Evolutionary conservation across 2,797 vertebrate species (phyloP).

Genomic region (Crenichthys baileyi): DNA sequence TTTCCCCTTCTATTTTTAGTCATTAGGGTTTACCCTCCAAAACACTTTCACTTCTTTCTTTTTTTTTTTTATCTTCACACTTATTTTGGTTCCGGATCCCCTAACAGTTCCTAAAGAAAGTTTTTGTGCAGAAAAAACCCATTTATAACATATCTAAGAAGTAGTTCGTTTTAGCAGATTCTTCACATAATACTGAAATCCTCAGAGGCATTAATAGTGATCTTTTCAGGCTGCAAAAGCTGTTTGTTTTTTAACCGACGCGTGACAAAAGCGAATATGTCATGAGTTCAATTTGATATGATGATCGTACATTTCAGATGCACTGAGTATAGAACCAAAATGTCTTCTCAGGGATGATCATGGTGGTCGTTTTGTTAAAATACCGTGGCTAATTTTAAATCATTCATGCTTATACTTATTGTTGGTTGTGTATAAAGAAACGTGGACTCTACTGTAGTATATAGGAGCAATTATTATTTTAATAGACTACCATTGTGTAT

Average conservation of each 20-base stretch:
- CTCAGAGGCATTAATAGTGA: constrained; percentile 34
- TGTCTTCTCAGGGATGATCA: constrained; percentile 82
- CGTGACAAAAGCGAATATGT: constrained; percentile 23
- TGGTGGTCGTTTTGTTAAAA: constrained; percentile 53
- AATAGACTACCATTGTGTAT: constrained; percentile 41
- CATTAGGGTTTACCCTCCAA: constrained; percentile 47
- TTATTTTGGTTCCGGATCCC: not conserved
- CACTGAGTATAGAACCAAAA: constrained; percentile 80
- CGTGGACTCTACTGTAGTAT: constrained; percentile 76
- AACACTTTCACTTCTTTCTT: constrained; percentile 41
- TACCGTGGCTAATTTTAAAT: constrained; percentile 52
- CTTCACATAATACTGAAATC: constrained; percentile 17
- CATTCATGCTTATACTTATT: constrained; percentile 34
- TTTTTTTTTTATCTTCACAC: constrained; percentile 32
- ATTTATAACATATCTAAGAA: not conserved
- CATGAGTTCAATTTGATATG: constrained; percentile 40
- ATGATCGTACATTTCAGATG: constrained; percentile 63
- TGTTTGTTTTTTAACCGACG: constrained; percentile 27
- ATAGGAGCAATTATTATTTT: constrained; percentile 65
- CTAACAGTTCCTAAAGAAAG: not conserved
- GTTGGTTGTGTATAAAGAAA: constrained; percentile 63
- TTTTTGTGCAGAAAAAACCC: not conserved
- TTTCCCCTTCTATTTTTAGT: constrained; percentile 61
- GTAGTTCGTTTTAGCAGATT: constrained; percentile 18
- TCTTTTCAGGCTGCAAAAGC: constrained; percentile 26